Conservation (phyloP, 2,888 invertebrate genomes). For the Myathropa florea region DNA sequence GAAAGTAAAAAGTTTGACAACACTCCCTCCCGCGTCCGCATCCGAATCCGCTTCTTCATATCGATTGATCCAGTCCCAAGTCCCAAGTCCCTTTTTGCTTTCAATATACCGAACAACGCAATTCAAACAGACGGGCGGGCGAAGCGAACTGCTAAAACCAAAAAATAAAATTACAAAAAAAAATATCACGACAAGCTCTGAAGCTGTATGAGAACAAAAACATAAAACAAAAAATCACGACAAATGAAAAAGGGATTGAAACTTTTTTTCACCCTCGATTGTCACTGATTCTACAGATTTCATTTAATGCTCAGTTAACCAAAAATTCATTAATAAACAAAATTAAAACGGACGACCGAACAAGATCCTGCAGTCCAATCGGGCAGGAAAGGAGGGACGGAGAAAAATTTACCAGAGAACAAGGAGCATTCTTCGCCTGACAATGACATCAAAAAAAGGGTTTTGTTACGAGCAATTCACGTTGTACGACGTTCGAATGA, state of each 20-base stretch:
- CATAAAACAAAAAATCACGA: neutral
- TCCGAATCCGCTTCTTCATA: neutral
- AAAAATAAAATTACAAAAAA: slow-evolving; percentile 15
- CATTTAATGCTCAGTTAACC: slow-evolving; percentile 71
- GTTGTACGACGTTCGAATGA: slow-evolving; percentile 30
- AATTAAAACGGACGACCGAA: slow-evolving; percentile 66
- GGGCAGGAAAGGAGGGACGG: slow-evolving; percentile 2
- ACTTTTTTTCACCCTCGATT: slow-evolving; percentile 42
- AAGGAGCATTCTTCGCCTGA: slow-evolving; percentile 44
- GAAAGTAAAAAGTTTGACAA: slow-evolving; percentile 45
- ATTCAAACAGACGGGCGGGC: slow-evolving; percentile 41
- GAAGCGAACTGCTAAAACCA: slow-evolving; percentile 38
- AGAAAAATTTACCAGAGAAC: slow-evolving; percentile 50
- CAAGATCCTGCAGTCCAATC: slow-evolving; percentile 27
- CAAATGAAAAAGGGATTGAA: slow-evolving; percentile 54
- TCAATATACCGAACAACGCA: slow-evolving; percentile 29
- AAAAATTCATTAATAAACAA: slow-evolving; percentile 71
- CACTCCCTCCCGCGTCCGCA: neutral
- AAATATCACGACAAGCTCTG: slow-evolving; percentile 45
- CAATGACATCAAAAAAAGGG: slow-evolving; percentile 55
- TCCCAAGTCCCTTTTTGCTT: slow-evolving; percentile 21
- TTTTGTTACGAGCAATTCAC: slow-evolving; percentile 31
- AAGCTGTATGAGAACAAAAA: slow-evolving; percentile 19
- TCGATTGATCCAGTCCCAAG: slow-evolving; percentile 53
- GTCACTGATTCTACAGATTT: slow-evolving; percentile 63